Conservation (phyloP, 2,888 invertebrate genomes). For the Muscina levida region DNA sequence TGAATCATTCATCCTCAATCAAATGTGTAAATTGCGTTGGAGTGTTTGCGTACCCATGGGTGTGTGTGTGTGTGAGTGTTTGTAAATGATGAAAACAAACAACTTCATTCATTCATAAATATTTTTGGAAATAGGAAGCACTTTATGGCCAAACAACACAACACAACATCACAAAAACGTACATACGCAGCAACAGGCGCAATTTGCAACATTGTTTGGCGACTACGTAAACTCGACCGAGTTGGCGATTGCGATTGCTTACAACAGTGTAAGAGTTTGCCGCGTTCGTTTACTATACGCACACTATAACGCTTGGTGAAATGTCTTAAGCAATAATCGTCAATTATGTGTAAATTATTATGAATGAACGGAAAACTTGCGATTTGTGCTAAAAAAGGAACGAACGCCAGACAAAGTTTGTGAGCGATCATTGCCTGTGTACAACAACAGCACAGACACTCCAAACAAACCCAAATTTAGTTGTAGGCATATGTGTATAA, state of each 20-base stretch:
- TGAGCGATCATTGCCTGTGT: not conserved
- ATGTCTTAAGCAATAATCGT: constrained; percentile 59
- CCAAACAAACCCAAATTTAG: constrained; percentile 45
- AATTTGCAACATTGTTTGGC: constrained; percentile 47
- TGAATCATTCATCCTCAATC: constrained; percentile 57
- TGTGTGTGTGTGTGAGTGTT: constrained; percentile 5
- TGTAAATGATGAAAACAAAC: constrained; percentile 43
- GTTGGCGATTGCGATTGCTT: constrained; percentile 13
- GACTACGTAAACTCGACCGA: not conserved
- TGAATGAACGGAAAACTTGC: constrained; percentile 52
- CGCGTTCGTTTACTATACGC: not conserved
- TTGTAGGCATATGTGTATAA: no score
- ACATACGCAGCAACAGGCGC: constrained; percentile 29
- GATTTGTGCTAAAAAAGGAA: constrained; percentile 58
- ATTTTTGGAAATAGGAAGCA: constrained; percentile 46
- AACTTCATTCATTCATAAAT: constrained; percentile 57
- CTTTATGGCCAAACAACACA: constrained; percentile 21
- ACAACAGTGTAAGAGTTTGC: not conserved
- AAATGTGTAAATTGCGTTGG: constrained; percentile 3
- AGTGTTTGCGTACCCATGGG: not conserved
- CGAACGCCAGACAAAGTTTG: constrained; percentile 28
- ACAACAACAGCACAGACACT: not conserved
- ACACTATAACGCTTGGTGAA: constrained; percentile 18
- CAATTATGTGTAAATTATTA: constrained; percentile 62
- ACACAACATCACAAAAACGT: constrained; percentile 17